These are phyloP conservation scores for Pteromalus puparum DNA, from an alignment of 1,140 invertebrate species.

Conservation along the genomic window DNA sequence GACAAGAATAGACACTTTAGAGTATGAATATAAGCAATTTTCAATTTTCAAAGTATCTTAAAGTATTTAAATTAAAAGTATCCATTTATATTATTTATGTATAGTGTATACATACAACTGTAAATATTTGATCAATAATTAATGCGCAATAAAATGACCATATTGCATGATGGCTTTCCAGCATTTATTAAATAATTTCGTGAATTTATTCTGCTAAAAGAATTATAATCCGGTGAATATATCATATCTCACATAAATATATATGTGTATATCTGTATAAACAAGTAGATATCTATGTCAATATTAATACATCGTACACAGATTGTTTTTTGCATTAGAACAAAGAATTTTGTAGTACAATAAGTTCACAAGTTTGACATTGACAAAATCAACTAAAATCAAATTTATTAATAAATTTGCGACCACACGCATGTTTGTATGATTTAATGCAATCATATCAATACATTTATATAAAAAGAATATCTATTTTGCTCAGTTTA, in stretches of 20 bases:
- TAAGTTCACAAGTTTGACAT: neutral
- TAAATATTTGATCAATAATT: neutral
- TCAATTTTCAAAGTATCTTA: neutral
- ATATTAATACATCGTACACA: no score
- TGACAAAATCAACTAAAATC: no score
- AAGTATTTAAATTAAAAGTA: neutral
- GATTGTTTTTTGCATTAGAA: neutral
- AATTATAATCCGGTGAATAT: no score
- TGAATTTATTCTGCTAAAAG: neutral
- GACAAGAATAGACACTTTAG: no score
- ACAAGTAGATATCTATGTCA: neutral
- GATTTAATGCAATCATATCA: neutral
- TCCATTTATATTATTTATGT: neutral
- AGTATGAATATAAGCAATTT: neutral
- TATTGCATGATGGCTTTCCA: neutral
- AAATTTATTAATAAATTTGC: no score
- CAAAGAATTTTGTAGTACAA: neutral
- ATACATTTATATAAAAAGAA: neutral
- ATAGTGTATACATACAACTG: neutral
- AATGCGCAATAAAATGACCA: neutral
- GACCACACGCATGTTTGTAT: neutral
- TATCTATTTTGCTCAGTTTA: neutral
- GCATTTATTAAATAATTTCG: neutral
- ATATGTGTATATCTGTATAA: neutral
- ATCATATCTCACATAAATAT: no score